These are phyloP conservation scores for Gambusia affinis DNA, from an alignment of 2,113 vertebrate species.

Conservation along the genomic window DNA sequence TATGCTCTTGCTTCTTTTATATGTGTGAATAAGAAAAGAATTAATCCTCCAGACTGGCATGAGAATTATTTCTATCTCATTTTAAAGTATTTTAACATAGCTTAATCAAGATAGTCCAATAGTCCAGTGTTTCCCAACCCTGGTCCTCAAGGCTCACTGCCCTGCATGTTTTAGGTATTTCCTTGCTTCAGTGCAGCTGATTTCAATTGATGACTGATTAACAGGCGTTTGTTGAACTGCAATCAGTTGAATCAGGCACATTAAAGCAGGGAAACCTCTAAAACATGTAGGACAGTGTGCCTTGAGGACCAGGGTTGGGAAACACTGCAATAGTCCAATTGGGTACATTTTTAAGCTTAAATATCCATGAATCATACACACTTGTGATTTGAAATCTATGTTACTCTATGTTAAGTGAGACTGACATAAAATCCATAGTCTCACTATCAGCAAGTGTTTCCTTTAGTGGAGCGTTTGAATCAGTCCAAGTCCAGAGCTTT, in stretches of 20 bases:
- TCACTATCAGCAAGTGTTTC: neutral
- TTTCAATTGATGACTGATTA: too few relatives aligned
- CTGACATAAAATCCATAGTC: neutral
- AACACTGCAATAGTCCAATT: neutral
- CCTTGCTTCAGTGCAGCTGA: too few relatives aligned
- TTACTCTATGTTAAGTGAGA: neutral
- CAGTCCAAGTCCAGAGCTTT: constrained; percentile 32
- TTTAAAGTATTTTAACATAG: neutral
- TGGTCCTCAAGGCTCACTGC: too few relatives aligned
- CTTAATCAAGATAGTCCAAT: too few relatives aligned
- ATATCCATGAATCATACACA: neutral
- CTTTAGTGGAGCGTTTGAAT: neutral
- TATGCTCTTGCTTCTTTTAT: neutral
- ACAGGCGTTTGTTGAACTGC: too few relatives aligned
- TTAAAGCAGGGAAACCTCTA: too few relatives aligned
- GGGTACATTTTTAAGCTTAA: neutral
- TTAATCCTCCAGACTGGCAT: neutral
- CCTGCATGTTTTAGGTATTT: too few relatives aligned
- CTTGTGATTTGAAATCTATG: neutral
- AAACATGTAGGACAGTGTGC: too few relatives aligned
- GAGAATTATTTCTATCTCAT: neutral
- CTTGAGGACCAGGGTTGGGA: too few relatives aligned
- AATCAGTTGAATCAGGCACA: too few relatives aligned
- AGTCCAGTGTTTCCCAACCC: too few relatives aligned
- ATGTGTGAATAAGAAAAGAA: neutral